Evolutionary conservation across 2,113 vertebrate genomes (phyloP).

Genomic region (Nyctereutes procyonoides): DNA sequence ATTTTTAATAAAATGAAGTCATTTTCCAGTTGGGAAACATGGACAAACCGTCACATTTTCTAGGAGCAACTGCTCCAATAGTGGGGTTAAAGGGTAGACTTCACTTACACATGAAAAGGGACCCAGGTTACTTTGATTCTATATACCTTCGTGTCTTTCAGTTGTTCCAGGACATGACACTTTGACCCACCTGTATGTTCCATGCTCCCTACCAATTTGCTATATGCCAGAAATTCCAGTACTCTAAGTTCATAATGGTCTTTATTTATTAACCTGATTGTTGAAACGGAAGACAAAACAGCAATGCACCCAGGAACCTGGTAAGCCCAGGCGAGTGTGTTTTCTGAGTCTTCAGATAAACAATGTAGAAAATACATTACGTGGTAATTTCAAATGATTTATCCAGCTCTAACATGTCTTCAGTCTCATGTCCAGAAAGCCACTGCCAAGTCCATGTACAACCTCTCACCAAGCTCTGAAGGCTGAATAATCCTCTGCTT

Average conservation of each 20-base stretch:
- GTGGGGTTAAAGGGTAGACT: neutral
- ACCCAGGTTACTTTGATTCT: neutral
- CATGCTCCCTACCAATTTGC: neutral
- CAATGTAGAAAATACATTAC: conserved; percentile 52
- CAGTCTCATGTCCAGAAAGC: conserved; percentile 66
- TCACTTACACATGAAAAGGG: neutral
- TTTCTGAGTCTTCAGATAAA: conserved; percentile 56
- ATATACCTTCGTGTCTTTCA: neutral
- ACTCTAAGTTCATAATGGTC: conserved; percentile 62
- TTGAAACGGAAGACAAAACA: conserved; percentile 58
- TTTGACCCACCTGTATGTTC: neutral
- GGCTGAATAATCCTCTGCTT: conserved; percentile 32
- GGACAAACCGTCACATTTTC: neutral
- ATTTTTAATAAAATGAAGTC: conserved; percentile 8
- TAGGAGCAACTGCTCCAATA: neutral
- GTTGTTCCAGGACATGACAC: neutral
- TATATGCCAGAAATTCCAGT: conserved; percentile 53
- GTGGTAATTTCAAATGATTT: conserved; percentile 63
- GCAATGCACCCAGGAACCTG: neutral
- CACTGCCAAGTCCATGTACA: neutral
- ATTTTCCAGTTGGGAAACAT: conserved; percentile 62
- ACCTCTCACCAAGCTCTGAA: neutral
- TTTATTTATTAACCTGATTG: conserved; percentile 63
- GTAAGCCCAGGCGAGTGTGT: conserved; percentile 22
- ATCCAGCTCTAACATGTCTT: conserved; percentile 60